Evolutionary conservation across 2,113 vertebrate species (phyloP).

Genomic region (Bathybates hornii): DNA sequence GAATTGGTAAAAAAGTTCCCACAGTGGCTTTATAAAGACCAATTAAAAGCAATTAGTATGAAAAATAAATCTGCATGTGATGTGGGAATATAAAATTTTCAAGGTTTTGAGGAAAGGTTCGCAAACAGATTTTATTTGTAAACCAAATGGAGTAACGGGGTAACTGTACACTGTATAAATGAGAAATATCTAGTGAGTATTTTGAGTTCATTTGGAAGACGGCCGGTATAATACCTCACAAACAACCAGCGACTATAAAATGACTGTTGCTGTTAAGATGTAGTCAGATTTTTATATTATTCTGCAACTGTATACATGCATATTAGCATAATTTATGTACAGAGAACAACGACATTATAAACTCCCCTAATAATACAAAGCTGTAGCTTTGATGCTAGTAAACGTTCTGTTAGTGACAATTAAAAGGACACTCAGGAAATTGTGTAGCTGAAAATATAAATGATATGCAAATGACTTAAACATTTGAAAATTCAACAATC

Average conservation of each 20-base stretch:
- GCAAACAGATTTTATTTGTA: rapidly evolving
- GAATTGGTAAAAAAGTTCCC: neutral
- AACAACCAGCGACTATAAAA: rapidly evolving
- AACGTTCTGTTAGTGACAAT: neutral
- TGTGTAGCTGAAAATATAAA: neutral
- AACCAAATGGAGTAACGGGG: rapidly evolving
- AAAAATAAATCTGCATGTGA: neutral
- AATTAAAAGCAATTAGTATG: neutral
- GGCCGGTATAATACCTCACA: neutral
- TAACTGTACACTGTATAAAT: rapidly evolving
- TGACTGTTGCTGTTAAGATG: neutral
- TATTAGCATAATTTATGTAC: neutral
- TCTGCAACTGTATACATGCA: rapidly evolving
- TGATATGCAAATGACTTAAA: neutral
- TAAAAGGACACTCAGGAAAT: rapidly evolving
- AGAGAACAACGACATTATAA: neutral
- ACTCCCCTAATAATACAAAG: rapidly evolving
- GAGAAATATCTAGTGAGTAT: neutral
- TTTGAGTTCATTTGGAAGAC: neutral
- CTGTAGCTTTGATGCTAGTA: neutral
- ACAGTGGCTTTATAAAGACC: neutral
- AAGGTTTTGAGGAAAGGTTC: rapidly evolving
- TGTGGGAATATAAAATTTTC: rapidly evolving
- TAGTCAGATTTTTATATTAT: neutral
- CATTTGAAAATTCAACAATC: neutral